A percentile compares a stretch with the other conserved stretches of the same genome.
phyloP scores from a whole-genome alignment of 2,888 invertebrate genomes.

The Acanthosepion lycidas region DNA sequence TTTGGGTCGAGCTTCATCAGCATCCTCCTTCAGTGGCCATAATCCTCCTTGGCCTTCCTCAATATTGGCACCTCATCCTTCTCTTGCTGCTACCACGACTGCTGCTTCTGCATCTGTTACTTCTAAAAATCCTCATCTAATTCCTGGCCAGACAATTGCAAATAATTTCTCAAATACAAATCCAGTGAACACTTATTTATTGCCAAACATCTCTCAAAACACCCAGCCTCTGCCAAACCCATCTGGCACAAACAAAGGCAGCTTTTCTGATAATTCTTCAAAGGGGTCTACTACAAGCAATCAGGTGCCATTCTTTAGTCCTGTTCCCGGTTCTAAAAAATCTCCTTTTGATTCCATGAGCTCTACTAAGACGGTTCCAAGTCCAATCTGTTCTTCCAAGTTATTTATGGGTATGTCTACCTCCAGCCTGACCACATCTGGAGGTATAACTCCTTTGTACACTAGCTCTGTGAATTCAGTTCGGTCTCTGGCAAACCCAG shows the following conservation, averaged over 20 bases:
- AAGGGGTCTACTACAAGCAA: constrained; percentile 39
- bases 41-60: constrained; percentile 41
- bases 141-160: neutral
- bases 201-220: constrained; percentile 40
- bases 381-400: constrained; percentile 9
- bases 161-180: constrained; percentile 39
- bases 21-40: constrained; percentile 34
- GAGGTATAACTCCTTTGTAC: neutral
- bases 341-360: neutral
- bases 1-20: neutral
- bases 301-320: constrained; percentile 44
- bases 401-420: neutral
- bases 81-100: neutral
- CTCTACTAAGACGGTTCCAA: neutral
- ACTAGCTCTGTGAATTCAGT: constrained; percentile 36
- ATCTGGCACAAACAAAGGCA: neutral
- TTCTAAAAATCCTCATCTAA: neutral
- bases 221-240: constrained; percentile 37
- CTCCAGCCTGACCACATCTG: neutral
- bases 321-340: constrained; percentile 17
- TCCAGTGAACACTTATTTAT: constrained; percentile 43
- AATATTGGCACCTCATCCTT: neutral
- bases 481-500: constrained; percentile 5
- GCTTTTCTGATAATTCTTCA: neutral
- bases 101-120: neutral